Conservation (phyloP, 2,888 invertebrate species). For the Conchocele bisecta region DNA sequence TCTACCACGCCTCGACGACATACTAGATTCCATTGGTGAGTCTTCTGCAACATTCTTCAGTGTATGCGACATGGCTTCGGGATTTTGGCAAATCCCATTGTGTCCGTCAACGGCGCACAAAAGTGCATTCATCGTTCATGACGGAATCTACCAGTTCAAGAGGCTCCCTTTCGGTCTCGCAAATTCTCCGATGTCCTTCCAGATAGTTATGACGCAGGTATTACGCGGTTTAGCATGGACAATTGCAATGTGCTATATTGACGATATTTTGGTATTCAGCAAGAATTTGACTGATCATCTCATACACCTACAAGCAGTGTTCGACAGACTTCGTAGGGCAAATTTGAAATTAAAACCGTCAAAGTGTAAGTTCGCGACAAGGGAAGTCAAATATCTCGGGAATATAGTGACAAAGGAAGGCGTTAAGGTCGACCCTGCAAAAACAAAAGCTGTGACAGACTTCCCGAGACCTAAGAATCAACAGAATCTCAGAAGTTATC, state of each 20-base stretch:
- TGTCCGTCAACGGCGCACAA: not conserved
- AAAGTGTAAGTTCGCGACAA: constrained; percentile 31
- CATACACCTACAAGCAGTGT: constrained; percentile 13
- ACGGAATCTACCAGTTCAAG: not conserved
- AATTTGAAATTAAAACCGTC: constrained; percentile 24
- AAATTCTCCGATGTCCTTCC: constrained; percentile 16
- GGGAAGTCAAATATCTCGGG: constrained; percentile 26
- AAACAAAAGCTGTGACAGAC: constrained; percentile 12
- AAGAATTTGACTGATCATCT: constrained; percentile 16
- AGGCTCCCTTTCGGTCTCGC: constrained; percentile 19
- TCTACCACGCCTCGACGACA: not conserved
- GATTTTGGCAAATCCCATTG: not conserved
- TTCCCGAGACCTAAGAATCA: constrained; percentile 20
- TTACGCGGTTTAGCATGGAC: constrained; percentile 25
- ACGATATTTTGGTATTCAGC: constrained; percentile 27
- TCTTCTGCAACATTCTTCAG: not conserved
- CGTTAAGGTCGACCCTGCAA: constrained; percentile 9
- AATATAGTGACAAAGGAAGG: constrained; percentile 31
- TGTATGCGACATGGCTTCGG: not conserved
- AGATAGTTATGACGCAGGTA: constrained; percentile 12
- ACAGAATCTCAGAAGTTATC: constrained; percentile 7
- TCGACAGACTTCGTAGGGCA: constrained; percentile 6
- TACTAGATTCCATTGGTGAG: not conserved
- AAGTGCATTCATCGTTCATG: not conserved
- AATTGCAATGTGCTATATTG: constrained; percentile 30